Conservation (phyloP, 1,140 invertebrate species). For the Cotesia chilonis region DNA sequence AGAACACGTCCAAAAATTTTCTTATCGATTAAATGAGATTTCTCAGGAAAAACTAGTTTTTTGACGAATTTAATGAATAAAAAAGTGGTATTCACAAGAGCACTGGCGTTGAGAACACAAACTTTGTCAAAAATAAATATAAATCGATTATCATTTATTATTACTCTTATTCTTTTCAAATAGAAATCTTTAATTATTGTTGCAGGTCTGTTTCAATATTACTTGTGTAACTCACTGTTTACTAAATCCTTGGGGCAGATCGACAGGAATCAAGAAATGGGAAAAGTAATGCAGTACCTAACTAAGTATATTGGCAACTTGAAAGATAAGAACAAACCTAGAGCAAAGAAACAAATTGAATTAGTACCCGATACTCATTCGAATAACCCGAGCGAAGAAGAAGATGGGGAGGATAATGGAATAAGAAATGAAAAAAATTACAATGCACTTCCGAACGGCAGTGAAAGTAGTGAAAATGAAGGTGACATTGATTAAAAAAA, state of each 20-base stretch:
- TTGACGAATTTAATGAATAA: too few relatives aligned
- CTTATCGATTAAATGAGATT: too few relatives aligned
- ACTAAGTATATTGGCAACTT: constrained; percentile 2
- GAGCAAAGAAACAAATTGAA: neutral
- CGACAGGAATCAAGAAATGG: neutral
- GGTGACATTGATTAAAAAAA: too few relatives aligned
- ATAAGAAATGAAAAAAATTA: neutral
- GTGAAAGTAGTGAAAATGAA: neutral
- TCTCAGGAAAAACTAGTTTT: too few relatives aligned
- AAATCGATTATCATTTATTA: too few relatives aligned
- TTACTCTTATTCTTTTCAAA: too few relatives aligned
- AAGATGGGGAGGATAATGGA: neutral
- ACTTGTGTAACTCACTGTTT: neutral
- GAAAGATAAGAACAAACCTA: neutral
- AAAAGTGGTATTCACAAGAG: too few relatives aligned
- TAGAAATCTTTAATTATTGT: neutral
- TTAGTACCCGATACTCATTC: neutral
- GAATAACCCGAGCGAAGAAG: neutral
- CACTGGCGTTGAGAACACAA: too few relatives aligned
- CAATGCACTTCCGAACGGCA: neutral
- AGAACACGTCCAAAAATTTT: too few relatives aligned
- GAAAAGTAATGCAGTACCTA: neutral
- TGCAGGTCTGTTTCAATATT: neutral
- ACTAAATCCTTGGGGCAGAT: neutral
- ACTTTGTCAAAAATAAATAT: too few relatives aligned